Evolutionary conservation across 2,113 vertebrate species (phyloP).

Genomic region (Rhipidura dahli): DNA sequence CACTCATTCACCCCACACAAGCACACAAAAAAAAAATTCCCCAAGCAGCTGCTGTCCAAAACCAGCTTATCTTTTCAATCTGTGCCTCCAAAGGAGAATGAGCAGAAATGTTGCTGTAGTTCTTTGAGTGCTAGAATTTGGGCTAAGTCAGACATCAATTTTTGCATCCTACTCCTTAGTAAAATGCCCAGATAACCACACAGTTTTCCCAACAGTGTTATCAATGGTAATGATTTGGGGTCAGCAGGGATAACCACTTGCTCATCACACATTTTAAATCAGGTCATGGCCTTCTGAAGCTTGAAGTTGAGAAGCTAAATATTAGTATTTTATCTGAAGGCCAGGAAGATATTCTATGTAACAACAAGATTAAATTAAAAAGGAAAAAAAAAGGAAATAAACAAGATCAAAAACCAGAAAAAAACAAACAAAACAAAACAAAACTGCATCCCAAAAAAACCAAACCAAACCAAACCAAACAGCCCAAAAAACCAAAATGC

Average conservation of each 20-base stretch:
- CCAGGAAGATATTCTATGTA: not conserved
- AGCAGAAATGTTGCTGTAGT: not conserved
- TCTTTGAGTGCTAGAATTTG: not conserved
- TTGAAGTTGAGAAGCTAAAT: not conserved
- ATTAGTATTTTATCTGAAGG: not conserved
- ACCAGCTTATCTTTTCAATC: not conserved
- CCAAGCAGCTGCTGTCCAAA: not conserved
- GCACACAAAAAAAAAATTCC: not conserved
- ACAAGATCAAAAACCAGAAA: accelerated
- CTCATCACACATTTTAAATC: not conserved
- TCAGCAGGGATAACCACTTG: not conserved
- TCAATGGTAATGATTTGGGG: not conserved
- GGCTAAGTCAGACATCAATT: not conserved
- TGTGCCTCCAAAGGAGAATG: not conserved
- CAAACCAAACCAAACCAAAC: not conserved
- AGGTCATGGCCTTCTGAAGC: not conserved
- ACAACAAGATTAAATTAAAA: not conserved
- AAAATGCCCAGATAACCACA: not conserved
- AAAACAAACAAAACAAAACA: not conserved
- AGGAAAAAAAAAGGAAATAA: not conserved
- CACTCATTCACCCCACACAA: not conserved
- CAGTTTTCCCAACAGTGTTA: not conserved
- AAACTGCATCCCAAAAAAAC: not conserved
- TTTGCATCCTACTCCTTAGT: not conserved
- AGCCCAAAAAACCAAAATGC: not conserved